These are phyloP conservation scores for Cichladusa arquata DNA, from an alignment of 2,113 vertebrate genomes.

Conservation along the genomic window DNA sequence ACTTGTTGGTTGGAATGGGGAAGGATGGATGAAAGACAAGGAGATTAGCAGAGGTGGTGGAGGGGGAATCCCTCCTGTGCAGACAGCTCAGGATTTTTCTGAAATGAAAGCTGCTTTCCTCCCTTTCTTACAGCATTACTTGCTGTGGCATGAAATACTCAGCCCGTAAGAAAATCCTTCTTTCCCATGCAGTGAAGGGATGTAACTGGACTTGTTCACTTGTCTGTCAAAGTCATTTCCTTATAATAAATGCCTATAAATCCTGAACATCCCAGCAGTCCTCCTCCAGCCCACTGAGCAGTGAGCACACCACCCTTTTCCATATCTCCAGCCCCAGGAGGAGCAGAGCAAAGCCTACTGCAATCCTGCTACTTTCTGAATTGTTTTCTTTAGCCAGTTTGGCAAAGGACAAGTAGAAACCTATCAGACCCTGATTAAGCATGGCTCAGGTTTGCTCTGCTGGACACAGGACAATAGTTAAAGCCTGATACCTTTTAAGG, in stretches of 20 bases:
- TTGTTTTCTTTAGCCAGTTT: not conserved
- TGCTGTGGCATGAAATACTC: not conserved
- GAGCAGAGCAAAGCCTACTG: not conserved
- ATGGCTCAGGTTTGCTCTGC: not conserved
- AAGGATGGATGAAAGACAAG: not conserved
- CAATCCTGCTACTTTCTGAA: not conserved
- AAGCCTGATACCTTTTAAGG: constrained; percentile 75
- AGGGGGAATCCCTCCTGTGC: not conserved
- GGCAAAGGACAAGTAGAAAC: not conserved
- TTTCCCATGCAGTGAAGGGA: not conserved
- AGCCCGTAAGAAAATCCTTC: not conserved
- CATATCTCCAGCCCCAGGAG: not conserved
- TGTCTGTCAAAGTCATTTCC: not conserved
- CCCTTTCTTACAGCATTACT: not conserved
- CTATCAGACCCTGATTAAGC: not conserved
- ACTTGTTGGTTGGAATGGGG: not conserved
- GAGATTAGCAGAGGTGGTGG: not conserved
- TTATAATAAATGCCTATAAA: not conserved
- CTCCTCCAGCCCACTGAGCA: not conserved
- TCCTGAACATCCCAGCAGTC: not conserved
- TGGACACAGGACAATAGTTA: not conserved
- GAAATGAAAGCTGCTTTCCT: constrained; percentile 2
- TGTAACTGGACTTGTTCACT: not conserved
- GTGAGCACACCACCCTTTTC: not conserved
- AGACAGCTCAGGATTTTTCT: not conserved